Base-by-base conservation (phyloP, 1,140 invertebrate genomes). In the Chironomus striatipennis region DNA sequence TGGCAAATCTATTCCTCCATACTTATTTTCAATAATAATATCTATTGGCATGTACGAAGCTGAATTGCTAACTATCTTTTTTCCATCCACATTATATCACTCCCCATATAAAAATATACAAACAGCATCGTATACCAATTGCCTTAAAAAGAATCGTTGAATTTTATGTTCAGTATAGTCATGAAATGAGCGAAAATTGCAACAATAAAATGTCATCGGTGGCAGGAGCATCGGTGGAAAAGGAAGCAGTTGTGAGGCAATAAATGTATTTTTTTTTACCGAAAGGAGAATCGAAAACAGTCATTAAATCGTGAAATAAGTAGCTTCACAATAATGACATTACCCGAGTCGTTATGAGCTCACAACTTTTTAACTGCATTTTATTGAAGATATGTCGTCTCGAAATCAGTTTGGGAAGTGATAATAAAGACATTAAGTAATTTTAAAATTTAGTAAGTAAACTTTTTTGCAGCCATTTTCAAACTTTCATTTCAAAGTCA, bases 271-370 rank as follows among this genome's bases (percentile, higher is more conserved):
- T 57, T 57, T 12, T 57, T 57, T 57, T 57, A 10, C 10, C 24
- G 24, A 34, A 34, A 34, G 47, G 12, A 67, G n/a, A 57, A 12
- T n/a, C 10, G 7, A 17, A 18, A 67, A 67, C 17, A 18, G 17
- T 18, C 65, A 70, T 70, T 70, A 70, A 70, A 70, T 70, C 65
- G 65, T 20, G 20, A 70, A 70, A 20, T 70, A 70, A 70, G 65
- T 70, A 70, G 65, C 65, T 70, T 70, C 65, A 21, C 65, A 70
- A 9, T 21, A 18, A 18, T 70, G 20, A 70, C 17, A 70, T 21
- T 20, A 70, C 65, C 47, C n/a, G 5, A 57, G 47, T 57, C 47
- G 47, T n/a, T 34, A 34, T 34, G 24, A 34, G 24, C 24, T 34
- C 24, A 34, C 24, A 34, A 34, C 24, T 34, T 34, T 34, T 34